Conservation (phyloP, 2,797 vertebrate species). For the Adrianichthys oophorus region DNA sequence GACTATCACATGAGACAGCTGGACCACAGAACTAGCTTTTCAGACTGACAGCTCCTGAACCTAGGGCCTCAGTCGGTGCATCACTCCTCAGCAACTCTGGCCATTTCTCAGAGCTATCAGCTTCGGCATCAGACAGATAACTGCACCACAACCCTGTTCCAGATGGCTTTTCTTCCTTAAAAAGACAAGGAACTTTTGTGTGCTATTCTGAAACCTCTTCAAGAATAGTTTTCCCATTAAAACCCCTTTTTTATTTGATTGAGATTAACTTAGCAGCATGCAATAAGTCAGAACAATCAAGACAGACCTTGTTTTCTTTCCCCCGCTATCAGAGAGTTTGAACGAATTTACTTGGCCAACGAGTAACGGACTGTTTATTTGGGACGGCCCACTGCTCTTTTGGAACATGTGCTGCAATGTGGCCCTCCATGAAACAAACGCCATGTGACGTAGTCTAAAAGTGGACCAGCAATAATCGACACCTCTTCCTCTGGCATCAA, state of each 20-base stretch:
- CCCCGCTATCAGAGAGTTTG: conserved; percentile 1
- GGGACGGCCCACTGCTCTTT: background rate
- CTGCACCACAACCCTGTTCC: background rate
- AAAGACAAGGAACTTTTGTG: conserved; percentile 23
- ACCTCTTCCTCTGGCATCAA: conserved; percentile 32
- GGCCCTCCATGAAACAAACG: conserved; percentile 42
- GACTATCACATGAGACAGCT: conserved; percentile 39
- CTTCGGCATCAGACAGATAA: conserved; percentile 35
- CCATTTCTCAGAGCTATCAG: conserved; percentile 33
- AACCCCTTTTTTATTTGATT: conserved; percentile 12
- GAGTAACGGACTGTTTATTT: conserved; percentile 13
- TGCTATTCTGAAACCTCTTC: conserved; percentile 4
- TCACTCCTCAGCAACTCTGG: conserved; percentile 32
- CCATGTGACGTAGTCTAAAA: conserved; percentile 58
- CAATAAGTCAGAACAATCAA: conserved; percentile 9
- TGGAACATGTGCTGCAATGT: conserved; percentile 19
- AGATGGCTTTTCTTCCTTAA: conserved; percentile 19
- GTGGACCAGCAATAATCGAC: conserved; percentile 62
- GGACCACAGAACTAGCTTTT: conserved; percentile 27
- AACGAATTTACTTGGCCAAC: background rate
- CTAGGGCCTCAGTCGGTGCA: conserved; percentile 13
- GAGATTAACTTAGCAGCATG: background rate
- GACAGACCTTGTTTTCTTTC: conserved; percentile 2
- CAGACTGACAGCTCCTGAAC: conserved; percentile 39
- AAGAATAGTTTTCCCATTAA: conserved; percentile 8